Evolutionary conservation across 2,797 vertebrate species (phyloP).

Genomic region (Clamator glandarius): DNA sequence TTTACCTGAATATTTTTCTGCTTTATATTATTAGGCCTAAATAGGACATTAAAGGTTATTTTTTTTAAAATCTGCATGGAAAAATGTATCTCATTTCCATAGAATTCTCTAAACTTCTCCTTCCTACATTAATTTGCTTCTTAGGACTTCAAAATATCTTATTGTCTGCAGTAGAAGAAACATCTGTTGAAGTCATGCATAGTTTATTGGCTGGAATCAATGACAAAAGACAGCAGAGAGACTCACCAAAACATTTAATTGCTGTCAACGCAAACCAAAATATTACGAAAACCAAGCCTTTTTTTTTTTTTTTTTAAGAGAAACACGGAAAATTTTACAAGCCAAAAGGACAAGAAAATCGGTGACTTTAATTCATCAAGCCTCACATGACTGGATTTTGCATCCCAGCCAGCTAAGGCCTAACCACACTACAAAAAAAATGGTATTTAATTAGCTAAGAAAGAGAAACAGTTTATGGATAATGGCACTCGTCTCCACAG

Average conservation of each 20-base stretch:
- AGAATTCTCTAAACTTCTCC: constrained; percentile 4
- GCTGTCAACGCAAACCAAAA: not conserved
- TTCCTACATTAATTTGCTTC: constrained; percentile 68
- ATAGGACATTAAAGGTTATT: constrained; percentile 50
- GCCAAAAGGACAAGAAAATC: constrained; percentile 13
- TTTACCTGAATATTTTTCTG: constrained; percentile 63
- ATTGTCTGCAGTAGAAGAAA: constrained; percentile 47
- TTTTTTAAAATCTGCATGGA: constrained; percentile 1
- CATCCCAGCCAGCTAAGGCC: not conserved
- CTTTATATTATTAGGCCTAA: constrained; percentile 65
- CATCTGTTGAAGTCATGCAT: constrained; percentile 68
- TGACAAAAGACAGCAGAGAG: constrained; percentile 60
- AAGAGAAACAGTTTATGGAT: constrained; percentile 25
- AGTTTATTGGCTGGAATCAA: constrained; percentile 56
- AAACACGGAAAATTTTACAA: constrained; percentile 31
- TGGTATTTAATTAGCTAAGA: constrained; percentile 24
- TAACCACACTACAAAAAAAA: not conserved
- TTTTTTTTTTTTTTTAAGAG: not conserved
- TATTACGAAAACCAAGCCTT: not conserved
- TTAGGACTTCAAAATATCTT: constrained; percentile 66
- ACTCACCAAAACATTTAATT: constrained; percentile 37
- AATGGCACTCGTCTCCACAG: constrained; percentile 18
- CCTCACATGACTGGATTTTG: constrained; percentile 28
- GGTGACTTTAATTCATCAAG: constrained; percentile 30
- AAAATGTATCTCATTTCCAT: constrained; percentile 50